These are phyloP conservation scores for Drosophila ochracea DNA, from an alignment of 2,888 invertebrate genomes.

Conservation along the genomic window DNA sequence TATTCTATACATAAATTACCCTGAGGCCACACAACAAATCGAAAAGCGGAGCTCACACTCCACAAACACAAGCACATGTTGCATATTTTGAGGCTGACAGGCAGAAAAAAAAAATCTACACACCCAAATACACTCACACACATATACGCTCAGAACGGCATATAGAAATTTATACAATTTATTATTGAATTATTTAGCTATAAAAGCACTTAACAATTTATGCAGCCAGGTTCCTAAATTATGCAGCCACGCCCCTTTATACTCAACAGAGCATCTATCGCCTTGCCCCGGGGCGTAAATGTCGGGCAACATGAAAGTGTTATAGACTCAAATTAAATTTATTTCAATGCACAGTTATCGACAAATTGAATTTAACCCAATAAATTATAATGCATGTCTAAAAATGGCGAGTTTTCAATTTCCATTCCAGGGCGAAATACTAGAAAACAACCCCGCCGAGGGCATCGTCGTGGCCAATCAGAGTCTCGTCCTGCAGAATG, in stretches of 20 bases:
- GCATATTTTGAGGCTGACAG: slow-evolving; percentile 70
- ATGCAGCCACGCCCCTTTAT: slow-evolving; percentile 58
- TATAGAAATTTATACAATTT: slow-evolving; percentile 59
- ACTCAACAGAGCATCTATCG: background rate
- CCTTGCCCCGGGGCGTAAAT: slow-evolving; percentile 10
- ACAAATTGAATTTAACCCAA: slow-evolving; percentile 76
- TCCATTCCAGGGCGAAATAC: slow-evolving; percentile 87
- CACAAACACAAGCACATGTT: slow-evolving; percentile 46
- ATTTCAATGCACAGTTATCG: slow-evolving; percentile 66
- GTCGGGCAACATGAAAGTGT: slow-evolving; percentile 71
- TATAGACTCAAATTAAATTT: slow-evolving; percentile 80
- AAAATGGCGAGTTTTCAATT: slow-evolving; percentile 26
- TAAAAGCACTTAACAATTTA: slow-evolving; percentile 78
- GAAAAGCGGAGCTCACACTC: slow-evolving; percentile 40
- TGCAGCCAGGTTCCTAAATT: slow-evolving; percentile 70
- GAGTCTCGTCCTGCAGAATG: slow-evolving; percentile 94
- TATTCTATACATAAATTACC: slow-evolving; percentile 76
- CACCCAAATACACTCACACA: slow-evolving; percentile 9
- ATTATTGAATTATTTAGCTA: slow-evolving; percentile 76
- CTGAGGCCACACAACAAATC: slow-evolving; percentile 57
- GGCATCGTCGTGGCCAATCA: slow-evolving; percentile 95
- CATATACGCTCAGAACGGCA: background rate
- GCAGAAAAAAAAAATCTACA: slow-evolving; percentile 30
- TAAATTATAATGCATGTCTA: slow-evolving; percentile 64
- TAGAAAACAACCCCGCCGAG: slow-evolving; percentile 91